These are phyloP conservation scores for Eupithecia insigniata DNA, from an alignment of 2,888 invertebrate species.

Conservation along the genomic window DNA sequence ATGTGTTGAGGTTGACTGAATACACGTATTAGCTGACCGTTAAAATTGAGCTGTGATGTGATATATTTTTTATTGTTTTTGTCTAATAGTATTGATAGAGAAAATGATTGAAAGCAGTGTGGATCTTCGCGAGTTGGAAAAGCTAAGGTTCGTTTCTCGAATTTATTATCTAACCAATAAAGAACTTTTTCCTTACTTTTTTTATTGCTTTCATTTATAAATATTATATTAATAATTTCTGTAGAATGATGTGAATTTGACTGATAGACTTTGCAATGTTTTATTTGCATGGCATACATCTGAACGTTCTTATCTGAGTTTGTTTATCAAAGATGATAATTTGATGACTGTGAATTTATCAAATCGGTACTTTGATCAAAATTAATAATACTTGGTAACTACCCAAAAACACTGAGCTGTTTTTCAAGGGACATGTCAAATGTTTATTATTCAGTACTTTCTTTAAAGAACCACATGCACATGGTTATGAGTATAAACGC, in stretches of 20 bases:
- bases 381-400: not conserved
- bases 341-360: not conserved
- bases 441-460: not conserved
- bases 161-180: no score
- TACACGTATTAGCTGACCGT: conserved; percentile 57
- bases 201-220: not conserved
- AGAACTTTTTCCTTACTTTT: not conserved
- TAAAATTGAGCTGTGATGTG: conserved; percentile 57
- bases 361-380: conserved; percentile 1
- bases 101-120: conserved; percentile 68
- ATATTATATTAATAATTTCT: not conserved
- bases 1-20: conserved; percentile 55
- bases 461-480: not conserved
- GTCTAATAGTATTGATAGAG: conserved; percentile 27
- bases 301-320: not conserved
- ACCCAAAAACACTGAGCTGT: not conserved
- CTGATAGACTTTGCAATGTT: not conserved
- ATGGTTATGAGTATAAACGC: not conserved
- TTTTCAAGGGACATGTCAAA: not conserved
- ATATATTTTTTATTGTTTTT: conserved; percentile 34
- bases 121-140: conserved; percentile 72
- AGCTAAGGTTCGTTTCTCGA: conserved; percentile 63
- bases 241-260: not conserved
- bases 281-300: not conserved
- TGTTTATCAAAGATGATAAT: not conserved